These are phyloP conservation scores for Seira musarum DNA, from an alignment of 2,888 invertebrate genomes.

Conservation along the genomic window DNA sequence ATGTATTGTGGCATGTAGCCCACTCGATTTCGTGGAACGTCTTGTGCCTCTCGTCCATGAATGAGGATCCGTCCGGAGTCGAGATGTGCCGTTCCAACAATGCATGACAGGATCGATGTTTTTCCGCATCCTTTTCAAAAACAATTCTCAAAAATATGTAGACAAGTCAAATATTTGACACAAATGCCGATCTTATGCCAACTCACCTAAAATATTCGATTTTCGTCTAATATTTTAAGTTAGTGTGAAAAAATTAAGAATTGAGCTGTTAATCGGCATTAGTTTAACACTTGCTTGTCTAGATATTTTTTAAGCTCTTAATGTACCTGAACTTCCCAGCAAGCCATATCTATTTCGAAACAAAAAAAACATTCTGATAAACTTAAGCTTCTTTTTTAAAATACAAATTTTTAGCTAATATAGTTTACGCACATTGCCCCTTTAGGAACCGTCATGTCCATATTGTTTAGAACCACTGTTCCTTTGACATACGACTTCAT, in stretches of 20 bases:
- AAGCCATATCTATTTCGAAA: conserved; percentile 74
- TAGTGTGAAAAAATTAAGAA: no score
- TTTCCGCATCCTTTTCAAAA: conserved; percentile 78
- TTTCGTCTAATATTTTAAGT: no score
- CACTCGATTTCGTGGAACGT: conserved; percentile 72
- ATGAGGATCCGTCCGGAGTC: conserved; percentile 70
- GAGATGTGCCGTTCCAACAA: conserved; percentile 72
- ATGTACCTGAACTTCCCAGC: conserved; percentile 85
- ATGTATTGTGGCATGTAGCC: conserved; percentile 73
- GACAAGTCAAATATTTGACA: no score
- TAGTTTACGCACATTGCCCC: conserved; percentile 89
- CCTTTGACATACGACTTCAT: conserved; percentile 91
- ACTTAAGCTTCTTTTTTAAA: neutral
- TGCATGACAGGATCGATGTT: conserved; percentile 68
- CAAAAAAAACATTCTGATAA: neutral
- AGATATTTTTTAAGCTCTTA: no score
- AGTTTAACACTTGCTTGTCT: no score
- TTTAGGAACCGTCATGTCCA: conserved; percentile 93
- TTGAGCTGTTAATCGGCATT: no score
- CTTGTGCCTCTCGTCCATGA: conserved; percentile 71
- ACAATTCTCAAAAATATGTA: no score
- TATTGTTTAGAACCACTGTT: conserved; percentile 87
- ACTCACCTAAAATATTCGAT: no score
- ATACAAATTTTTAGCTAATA: neutral
- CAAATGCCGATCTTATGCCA: no score